Evolutionary conservation across 2,888 invertebrate species (phyloP).

Genomic region (Drosophila maculinotata): DNA sequence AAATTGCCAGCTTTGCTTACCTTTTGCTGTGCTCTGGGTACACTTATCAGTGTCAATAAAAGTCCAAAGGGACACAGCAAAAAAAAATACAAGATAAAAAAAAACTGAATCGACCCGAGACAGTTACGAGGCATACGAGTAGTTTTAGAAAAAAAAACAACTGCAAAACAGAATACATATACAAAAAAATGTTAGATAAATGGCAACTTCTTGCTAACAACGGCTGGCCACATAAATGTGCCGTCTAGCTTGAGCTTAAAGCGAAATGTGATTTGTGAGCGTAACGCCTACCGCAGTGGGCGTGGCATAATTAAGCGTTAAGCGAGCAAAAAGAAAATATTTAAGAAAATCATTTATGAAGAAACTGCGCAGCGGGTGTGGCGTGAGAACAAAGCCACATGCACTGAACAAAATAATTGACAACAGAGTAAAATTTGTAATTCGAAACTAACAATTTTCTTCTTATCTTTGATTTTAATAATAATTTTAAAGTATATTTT

Average conservation of each 20-base stretch:
- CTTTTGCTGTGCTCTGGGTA: constrained; percentile 72
- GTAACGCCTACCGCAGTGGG: constrained; percentile 21
- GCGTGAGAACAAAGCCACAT: background rate
- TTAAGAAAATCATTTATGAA: constrained; percentile 27
- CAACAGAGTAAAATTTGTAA: background rate
- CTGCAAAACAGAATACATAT: constrained; percentile 10
- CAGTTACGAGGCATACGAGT: constrained; percentile 34
- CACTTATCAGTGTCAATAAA: constrained; percentile 80
- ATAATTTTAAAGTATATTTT: no score
- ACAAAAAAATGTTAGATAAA: constrained; percentile 21
- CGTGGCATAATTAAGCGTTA: constrained; percentile 39
- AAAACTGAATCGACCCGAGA: constrained; percentile 32
- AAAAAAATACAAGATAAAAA: constrained; percentile 24
- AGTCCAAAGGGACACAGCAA: constrained; percentile 56
- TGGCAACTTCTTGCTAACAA: constrained; percentile 27
- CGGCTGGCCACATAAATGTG: constrained; percentile 42
- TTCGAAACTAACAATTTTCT: no score
- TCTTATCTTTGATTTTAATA: no score
- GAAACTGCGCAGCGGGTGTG: background rate
- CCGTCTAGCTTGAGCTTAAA: constrained; percentile 39
- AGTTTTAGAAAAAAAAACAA: background rate
- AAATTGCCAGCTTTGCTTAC: constrained; percentile 79
- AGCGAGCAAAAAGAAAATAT: constrained; percentile 20
- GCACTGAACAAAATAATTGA: background rate
- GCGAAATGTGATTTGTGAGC: constrained; percentile 30